These are phyloP conservation scores for Nannobrachium achirus DNA, from an alignment of 2,113 vertebrate genomes.

Conservation along the genomic window DNA sequence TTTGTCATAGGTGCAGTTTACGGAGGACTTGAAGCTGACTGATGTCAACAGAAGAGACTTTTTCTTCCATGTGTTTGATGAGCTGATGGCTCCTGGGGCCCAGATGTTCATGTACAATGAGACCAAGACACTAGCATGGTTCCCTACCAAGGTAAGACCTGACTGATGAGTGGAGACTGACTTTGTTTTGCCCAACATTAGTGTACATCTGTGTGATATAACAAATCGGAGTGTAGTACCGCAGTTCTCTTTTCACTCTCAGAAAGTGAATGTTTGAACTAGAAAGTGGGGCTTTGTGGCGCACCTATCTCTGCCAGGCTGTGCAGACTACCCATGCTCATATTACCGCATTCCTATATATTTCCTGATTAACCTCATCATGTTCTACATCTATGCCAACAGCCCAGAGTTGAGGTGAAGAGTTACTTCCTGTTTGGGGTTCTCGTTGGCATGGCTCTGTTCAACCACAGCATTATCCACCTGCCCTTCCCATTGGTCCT, in stretches of 20 bases:
- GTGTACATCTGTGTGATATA: too few relatives aligned
- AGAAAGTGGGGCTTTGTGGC: too few relatives aligned
- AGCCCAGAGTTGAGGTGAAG: constrained; percentile 63
- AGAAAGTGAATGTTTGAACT: too few relatives aligned
- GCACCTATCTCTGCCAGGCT: too few relatives aligned
- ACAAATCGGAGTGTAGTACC: too few relatives aligned
- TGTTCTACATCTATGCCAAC: constrained; percentile 1
- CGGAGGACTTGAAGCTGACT: constrained; percentile 49
- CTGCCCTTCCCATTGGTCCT: constrained; percentile 73
- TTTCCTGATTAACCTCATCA: too few relatives aligned
- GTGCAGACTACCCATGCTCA: too few relatives aligned
- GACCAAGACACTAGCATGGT: constrained; percentile 76
- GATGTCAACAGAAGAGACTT: constrained; percentile 74
- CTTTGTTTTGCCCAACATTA: too few relatives aligned
- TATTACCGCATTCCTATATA: too few relatives aligned
- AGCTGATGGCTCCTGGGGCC: constrained; percentile 72
- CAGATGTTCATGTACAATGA: constrained; percentile 74
- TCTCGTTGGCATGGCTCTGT: constrained; percentile 76
- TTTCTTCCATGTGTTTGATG: constrained; percentile 75
- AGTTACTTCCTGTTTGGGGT: constrained; percentile 81
- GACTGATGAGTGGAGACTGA: too few relatives aligned
- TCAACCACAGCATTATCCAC: constrained; percentile 67
- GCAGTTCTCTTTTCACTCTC: too few relatives aligned
- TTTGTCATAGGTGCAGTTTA: constrained; percentile 75
- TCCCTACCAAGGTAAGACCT: constrained; percentile 76